Evolutionary conservation across 2,888 invertebrate genomes (phyloP).

Genomic region (Drosophila borealis): DNA sequence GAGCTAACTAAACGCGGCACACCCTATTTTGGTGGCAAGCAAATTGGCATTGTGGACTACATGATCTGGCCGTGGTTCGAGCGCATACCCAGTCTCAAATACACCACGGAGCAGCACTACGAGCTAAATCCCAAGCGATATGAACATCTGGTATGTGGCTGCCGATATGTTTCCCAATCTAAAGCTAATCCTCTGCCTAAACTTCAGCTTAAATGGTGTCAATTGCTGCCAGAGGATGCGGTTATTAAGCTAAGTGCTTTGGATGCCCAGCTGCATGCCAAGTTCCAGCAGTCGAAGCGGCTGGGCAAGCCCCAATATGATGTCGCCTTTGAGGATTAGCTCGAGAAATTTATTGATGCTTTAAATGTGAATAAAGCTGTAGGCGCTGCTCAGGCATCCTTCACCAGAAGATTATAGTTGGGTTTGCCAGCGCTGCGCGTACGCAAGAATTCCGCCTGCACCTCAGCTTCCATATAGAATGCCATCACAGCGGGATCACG

Average conservation of each 20-base stretch:
- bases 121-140: too few relatives aligned
- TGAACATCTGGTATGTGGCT: too few relatives aligned
- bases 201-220: conserved; percentile 6
- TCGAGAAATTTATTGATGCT: conserved; percentile 53
- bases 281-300: conserved; percentile 16
- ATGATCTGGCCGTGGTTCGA: conserved; percentile 95
- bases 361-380: conserved; percentile 6
- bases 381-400: conserved; percentile 49
- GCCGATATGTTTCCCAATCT: neutral
- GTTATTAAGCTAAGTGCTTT: too few relatives aligned
- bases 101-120: too few relatives aligned
- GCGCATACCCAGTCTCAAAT: conserved; percentile 30
- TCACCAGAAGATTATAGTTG: conserved; percentile 84
- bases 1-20: conserved; percentile 88
- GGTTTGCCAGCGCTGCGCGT: conserved; percentile 89
- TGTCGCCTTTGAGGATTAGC: conserved; percentile 12
- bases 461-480: conserved; percentile 89
- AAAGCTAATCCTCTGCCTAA: neutral
- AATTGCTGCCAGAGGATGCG: neutral
- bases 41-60: conserved; percentile 89
- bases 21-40: conserved; percentile 88
- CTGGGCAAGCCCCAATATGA: conserved; percentile 5
- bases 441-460: conserved; percentile 90
- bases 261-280: too few relatives aligned
- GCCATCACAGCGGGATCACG: conserved; percentile 89